Conservation (phyloP, 2,113 vertebrate species). For the Paramisgurnus dabryanus region DNA sequence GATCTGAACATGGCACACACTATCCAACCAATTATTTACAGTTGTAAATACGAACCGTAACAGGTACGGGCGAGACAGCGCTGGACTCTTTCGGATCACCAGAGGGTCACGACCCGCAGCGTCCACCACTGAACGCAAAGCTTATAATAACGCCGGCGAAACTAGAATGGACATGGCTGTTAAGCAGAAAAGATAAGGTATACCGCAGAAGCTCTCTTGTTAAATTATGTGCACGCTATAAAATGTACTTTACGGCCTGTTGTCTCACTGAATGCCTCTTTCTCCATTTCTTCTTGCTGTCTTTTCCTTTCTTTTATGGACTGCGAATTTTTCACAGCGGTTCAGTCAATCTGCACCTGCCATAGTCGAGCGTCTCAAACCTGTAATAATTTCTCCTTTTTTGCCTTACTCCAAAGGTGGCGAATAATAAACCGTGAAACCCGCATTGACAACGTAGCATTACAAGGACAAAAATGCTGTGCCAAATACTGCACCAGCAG, state of each 20-base stretch:
- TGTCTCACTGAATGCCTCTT: constrained; percentile 19
- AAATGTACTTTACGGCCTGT: constrained; percentile 15
- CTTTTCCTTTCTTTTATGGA: neutral
- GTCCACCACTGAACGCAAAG: constrained; percentile 7
- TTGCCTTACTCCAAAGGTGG: neutral
- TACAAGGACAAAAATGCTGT: neutral
- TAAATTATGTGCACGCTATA: constrained; percentile 24
- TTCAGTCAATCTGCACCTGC: constrained; percentile 13
- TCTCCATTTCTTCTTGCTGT: constrained; percentile 14
- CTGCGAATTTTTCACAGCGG: neutral
- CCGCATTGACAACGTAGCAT: constrained; percentile 22
- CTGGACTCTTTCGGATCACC: constrained; percentile 29
- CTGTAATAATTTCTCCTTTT: constrained; percentile 7
- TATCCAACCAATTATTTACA: constrained; percentile 47
- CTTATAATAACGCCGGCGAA: constrained; percentile 38
- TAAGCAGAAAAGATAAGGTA: constrained; percentile 46
- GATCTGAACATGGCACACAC: constrained; percentile 31
- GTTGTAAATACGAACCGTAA: constrained; percentile 28
- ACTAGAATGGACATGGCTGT: constrained; percentile 28
- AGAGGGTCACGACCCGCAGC: neutral
- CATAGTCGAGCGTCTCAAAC: constrained; percentile 17
- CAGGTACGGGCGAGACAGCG: neutral
- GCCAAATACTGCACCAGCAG: neutral
- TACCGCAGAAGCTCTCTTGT: neutral
- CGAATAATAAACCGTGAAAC: constrained; percentile 4